A percentile compares a stretch with the other conserved stretches of the same genome.
These are phyloP conservation scores for Cyrtonyx montezumae DNA, from an alignment of 2,113 vertebrate genomes.

Conservation along the genomic window DNA sequence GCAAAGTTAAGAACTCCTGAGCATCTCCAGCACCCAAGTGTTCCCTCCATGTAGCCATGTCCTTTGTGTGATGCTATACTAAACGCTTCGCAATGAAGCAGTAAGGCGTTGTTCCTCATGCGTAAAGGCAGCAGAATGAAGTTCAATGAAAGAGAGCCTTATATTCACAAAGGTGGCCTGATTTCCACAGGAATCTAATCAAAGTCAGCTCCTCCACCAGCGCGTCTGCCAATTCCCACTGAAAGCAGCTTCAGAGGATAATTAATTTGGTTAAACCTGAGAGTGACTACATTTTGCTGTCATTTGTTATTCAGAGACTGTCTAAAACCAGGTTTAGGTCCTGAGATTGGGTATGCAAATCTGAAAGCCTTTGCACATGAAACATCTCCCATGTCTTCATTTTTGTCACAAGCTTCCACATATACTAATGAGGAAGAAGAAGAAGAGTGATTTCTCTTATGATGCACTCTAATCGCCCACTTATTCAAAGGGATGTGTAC, in stretches of 20 bases:
- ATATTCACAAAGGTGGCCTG: not conserved
- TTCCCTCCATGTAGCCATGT: not conserved
- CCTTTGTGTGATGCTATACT: not conserved
- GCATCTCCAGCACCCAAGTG: no score
- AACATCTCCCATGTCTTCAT: not conserved
- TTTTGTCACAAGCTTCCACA: not conserved
- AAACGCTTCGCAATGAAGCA: not conserved
- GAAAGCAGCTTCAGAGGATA: not conserved
- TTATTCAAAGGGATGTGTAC: accelerated
- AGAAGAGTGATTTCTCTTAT: not conserved
- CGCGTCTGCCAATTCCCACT: not conserved
- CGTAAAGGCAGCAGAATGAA: not conserved
- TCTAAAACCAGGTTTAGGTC: constrained; percentile 20
- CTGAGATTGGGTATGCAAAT: not conserved
- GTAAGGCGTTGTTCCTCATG: not conserved
- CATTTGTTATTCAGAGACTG: constrained; percentile 26
- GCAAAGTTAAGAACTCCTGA: not conserved
- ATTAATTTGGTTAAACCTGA: not conserved
- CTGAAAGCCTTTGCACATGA: not conserved
- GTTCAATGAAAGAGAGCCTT: not conserved
- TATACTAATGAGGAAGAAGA: not conserved
- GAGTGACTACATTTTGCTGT: not conserved
- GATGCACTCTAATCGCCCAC: not conserved
- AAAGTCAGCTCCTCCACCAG: not conserved
- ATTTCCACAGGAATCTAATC: not conserved